Base-by-base conservation (phyloP, 2,113 vertebrate species). In the Nothocercus julius region DNA sequence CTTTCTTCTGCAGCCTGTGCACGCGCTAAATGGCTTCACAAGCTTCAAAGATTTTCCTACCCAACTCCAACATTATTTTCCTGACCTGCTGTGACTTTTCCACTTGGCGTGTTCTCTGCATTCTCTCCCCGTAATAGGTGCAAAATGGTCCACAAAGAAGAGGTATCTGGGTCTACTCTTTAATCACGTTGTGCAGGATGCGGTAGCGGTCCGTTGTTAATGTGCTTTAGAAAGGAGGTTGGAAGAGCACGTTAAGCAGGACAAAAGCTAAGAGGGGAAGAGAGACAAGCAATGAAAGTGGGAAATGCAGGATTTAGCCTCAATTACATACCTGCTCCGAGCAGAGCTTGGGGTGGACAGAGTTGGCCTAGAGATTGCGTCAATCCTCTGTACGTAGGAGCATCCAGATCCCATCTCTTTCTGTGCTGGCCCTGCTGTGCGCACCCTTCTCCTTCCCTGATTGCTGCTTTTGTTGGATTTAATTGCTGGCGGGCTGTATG, bases 21-120 rank as follows among this genome's bases (percentile, higher is more conserved):
- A 14, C 69, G 86, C 24, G 4, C 82, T 81, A 93, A 73, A 96
- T 90, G 92, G 85, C 85, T 95, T 95, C 66, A 49, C 73, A 68
- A 67, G 79, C 90, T 73, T 92, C 92, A 82, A 92, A 94, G 80
- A 20, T 78, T 82, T 96, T 34, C 81, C 56, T 92, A 4, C 47
- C 70, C 61, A 27, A 76, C 83, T 86, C 77, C 56, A 53, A 10
- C 83, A 6, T 89, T 94, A 79, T 89, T 62, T 86, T 66, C 80
- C 85, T 92, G 88, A 88, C 85, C 82, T 66, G 79, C 82, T 78
- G 76, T 72, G 92, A 56, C 85, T 90, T 85, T 56, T 86, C 62
- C 20, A 3, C 34, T 40, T 83, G 1, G 5, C 2, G 0, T 20
- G 42, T 78, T 94, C 85, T 51, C 64, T 7, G 1, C n/a, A 3